These are phyloP conservation scores for Chloroclysta siterata DNA, from an alignment of 2,888 invertebrate species.

Conservation along the genomic window DNA sequence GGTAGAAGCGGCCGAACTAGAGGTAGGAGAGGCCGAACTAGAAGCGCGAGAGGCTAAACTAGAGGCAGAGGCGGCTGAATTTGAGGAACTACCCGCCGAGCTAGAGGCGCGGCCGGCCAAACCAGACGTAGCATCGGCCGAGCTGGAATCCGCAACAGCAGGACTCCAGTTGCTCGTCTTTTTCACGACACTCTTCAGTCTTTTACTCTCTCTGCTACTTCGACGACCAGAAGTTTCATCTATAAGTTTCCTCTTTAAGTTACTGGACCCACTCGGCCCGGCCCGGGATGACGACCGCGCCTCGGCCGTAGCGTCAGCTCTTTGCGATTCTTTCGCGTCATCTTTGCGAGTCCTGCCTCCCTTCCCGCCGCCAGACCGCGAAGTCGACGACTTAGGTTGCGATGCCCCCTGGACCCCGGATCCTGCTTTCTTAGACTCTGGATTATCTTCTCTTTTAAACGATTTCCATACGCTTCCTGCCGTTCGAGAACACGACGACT, in stretches of 20 bases:
- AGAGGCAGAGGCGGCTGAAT: neutral
- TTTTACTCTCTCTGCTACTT: constrained; percentile 59
- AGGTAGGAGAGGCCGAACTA: neutral
- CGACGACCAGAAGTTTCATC: constrained; percentile 31
- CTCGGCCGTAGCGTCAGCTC: constrained; percentile 1
- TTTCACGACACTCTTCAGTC: constrained; percentile 76
- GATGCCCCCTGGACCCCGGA: constrained; percentile 10
- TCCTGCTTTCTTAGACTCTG: constrained; percentile 12
- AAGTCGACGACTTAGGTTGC: constrained; percentile 8
- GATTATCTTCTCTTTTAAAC: constrained; percentile 5
- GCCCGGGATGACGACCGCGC: constrained; percentile 3
- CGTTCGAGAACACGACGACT: neutral
- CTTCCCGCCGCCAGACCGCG: constrained; percentile 5
- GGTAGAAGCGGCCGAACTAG: neutral
- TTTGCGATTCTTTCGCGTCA: constrained; percentile 5
- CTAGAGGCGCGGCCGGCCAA: constrained; percentile 1
- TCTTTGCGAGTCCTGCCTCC: constrained; percentile 7
- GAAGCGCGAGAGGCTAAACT: neutral
- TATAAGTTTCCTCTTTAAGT: constrained; percentile 15
- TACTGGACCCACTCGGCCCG: neutral
- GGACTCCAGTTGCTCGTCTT: constrained; percentile 52
- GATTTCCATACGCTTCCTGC: constrained; percentile 4
- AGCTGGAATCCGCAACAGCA: neutral
- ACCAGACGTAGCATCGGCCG: neutral
- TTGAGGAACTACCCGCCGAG: neutral